Conservation (phyloP, 2,888 invertebrate species). For the Empis stercorea region DNA sequence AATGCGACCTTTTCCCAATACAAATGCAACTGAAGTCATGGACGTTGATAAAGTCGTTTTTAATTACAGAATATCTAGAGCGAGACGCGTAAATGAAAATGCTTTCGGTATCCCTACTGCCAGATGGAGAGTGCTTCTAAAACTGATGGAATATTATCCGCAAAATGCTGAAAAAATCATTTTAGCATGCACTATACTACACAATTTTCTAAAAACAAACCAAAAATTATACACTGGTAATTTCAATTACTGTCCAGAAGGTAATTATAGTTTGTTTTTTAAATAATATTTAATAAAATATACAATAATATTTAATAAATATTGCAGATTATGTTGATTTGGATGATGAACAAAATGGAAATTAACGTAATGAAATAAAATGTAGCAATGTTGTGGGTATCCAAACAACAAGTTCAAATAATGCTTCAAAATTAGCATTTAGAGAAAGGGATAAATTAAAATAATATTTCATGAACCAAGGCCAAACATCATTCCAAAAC, state of each 20-base stretch:
- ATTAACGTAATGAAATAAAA: not conserved
- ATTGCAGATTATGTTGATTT: not conserved
- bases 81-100: constrained; percentile 3
- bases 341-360: not conserved
- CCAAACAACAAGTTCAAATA: too few species aligned
- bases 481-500: too few species aligned
- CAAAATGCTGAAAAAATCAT: constrained; percentile 6
- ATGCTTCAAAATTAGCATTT: too few species aligned
- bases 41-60: not conserved
- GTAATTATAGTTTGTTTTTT: not conserved
- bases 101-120: not conserved
- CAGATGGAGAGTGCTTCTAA: not conserved
- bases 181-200: constrained; percentile 3
- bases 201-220: constrained; percentile 3
- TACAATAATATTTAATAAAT: not conserved
- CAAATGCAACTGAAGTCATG: not conserved
- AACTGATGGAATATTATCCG: too few species aligned
- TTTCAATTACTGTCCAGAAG: not conserved
- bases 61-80: constrained; percentile 5
- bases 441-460: too few species aligned
- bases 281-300: not conserved
- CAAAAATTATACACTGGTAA: not conserved
- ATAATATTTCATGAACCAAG: too few species aligned
- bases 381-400: too few species aligned
- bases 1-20: not conserved